Evolutionary conservation across 2,797 vertebrate species (phyloP).

Genomic region (Syngnathus acus): DNA sequence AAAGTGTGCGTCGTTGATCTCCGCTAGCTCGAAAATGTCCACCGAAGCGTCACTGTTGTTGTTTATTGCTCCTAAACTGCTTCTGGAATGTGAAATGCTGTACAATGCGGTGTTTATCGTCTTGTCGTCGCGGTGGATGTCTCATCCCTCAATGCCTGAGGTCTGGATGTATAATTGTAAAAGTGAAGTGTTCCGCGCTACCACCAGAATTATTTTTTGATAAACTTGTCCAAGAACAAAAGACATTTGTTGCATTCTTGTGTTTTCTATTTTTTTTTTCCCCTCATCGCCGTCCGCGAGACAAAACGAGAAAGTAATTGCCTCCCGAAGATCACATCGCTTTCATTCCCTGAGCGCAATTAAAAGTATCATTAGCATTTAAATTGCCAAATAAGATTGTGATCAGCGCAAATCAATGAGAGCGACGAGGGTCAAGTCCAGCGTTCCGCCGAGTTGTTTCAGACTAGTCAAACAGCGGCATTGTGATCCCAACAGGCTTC

Average conservation of each 20-base stretch:
- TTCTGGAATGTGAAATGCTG: slow-evolving; percentile 51
- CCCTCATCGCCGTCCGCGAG: slow-evolving; percentile 51
- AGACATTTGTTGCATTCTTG: slow-evolving; percentile 45
- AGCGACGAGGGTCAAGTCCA: slow-evolving; percentile 42
- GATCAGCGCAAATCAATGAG: slow-evolving; percentile 73
- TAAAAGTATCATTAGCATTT: slow-evolving; percentile 79
- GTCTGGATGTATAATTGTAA: slow-evolving; percentile 40
- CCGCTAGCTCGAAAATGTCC: slow-evolving; percentile 32
- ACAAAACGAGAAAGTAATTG: slow-evolving; percentile 67
- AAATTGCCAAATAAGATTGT: slow-evolving; percentile 75
- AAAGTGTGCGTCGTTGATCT: neutral
- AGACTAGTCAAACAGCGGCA: slow-evolving; percentile 9
- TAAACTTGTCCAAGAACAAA: slow-evolving; percentile 54
- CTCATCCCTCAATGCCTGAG: slow-evolving; percentile 24
- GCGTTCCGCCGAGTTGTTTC: neutral
- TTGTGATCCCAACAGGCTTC: slow-evolving; percentile 17
- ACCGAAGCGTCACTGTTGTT: slow-evolving; percentile 48
- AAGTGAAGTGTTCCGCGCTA: slow-evolving; percentile 36
- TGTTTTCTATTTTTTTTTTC: slow-evolving; percentile 36
- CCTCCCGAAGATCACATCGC: slow-evolving; percentile 65
- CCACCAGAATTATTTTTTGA: slow-evolving; percentile 39
- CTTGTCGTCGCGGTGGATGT: slow-evolving; percentile 33
- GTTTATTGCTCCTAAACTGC: slow-evolving; percentile 22
- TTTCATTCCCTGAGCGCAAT: slow-evolving; percentile 64
- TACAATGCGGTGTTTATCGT: slow-evolving; percentile 28